A percentile compares a stretch with the other conserved stretches of the same genome.
Conservation (phyloP, 23 tunicate species). For the Botrylloides violaceus region DNA sequence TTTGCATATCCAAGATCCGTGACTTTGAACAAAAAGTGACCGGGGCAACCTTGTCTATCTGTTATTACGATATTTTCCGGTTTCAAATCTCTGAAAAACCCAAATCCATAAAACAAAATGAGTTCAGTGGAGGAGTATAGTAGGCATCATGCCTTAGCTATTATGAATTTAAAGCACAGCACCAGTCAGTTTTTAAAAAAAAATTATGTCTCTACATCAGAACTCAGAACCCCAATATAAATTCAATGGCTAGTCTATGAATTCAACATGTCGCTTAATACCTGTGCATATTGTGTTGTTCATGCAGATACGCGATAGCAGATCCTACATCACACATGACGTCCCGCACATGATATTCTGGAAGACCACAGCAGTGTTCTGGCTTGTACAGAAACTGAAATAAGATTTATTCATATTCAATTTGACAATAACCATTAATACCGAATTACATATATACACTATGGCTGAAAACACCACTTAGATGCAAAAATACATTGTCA, state of each 20-base stretch:
- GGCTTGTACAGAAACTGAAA: conserved; percentile 29
- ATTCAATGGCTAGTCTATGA: too few relatives aligned
- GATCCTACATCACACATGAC: conserved; percentile 58
- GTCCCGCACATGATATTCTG: conserved; percentile 59
- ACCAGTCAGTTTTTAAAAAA: background rate
- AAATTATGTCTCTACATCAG: too few relatives aligned
- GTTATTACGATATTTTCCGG: conserved; percentile 92
- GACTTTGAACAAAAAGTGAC: conserved; percentile 46
- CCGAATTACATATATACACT: background rate
- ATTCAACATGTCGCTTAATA: too few relatives aligned
- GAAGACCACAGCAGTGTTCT: conserved; percentile 71
- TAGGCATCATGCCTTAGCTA: background rate
- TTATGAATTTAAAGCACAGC: background rate
- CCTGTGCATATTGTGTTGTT: conserved; percentile 69
- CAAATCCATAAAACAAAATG: too few relatives aligned
- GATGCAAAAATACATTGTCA: background rate
- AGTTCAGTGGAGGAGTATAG: background rate
- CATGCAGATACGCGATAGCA: conserved; percentile 67
- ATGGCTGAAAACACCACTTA: background rate
- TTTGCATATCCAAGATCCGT: conserved; percentile 93
- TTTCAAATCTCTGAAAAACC: conserved; percentile 67
- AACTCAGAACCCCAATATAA: too few relatives aligned
- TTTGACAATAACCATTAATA: background rate
- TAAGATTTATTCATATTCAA: background rate
- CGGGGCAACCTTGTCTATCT: conserved; percentile 2